Conservation (phyloP, 2,113 vertebrate genomes). For the Spilogale gracilis region DNA sequence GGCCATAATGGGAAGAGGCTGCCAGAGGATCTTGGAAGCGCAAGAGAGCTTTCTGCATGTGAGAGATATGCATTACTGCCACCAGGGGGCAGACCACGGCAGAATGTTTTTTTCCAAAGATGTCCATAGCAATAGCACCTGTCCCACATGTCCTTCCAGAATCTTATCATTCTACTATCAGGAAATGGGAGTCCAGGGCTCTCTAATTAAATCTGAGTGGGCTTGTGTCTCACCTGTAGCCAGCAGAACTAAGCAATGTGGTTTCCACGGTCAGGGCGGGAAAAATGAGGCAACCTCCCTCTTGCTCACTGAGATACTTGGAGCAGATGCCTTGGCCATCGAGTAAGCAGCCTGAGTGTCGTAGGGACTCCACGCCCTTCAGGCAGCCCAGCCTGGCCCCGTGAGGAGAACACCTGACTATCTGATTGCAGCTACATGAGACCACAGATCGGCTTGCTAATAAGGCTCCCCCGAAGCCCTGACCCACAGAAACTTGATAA, state of each 20-base stretch:
- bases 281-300: not conserved
- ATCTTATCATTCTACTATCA: not conserved
- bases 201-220: not conserved
- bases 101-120: not conserved
- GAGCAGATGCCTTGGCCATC: not conserved
- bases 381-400: not conserved
- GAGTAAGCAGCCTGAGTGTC: no score
- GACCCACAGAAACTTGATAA: not conserved
- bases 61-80: not conserved
- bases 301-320: not conserved
- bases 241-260: not conserved
- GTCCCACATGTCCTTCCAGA: not conserved
- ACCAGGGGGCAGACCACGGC: not conserved
- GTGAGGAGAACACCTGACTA: fast-evolving
- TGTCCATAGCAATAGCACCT: not conserved
- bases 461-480: not conserved
- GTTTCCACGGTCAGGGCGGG: not conserved
- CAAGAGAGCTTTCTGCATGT: not conserved
- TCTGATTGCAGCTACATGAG: not conserved
- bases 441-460: not conserved
- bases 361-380: not conserved
- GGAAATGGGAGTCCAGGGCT: not conserved
- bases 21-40: not conserved
- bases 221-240: not conserved
- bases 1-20: not conserved